phyloP scores from a whole-genome alignment of 2,797 vertebrate species.

The Myotis planiceps region DNA sequence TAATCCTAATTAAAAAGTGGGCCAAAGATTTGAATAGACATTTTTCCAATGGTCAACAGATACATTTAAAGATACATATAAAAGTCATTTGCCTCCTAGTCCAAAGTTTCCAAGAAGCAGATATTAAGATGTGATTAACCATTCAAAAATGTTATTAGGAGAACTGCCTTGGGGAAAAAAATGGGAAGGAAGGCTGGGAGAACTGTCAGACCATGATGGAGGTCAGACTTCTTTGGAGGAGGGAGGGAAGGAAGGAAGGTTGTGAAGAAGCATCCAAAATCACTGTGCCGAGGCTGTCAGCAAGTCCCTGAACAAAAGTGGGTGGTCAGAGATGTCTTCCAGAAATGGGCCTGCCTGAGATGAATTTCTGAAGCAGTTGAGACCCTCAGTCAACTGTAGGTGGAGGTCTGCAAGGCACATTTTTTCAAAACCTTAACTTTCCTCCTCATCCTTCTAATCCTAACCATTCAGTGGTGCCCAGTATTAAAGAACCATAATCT shows the following conservation, averaged over 20 bases:
- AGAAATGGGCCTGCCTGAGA: not conserved
- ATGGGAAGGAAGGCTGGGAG: not conserved
- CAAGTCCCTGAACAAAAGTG: not conserved
- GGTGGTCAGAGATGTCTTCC: not conserved
- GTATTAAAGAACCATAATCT: not conserved
- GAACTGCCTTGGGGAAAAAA: not conserved
- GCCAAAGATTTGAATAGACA: not conserved
- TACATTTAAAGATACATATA: not conserved
- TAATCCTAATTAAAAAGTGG: not conserved
- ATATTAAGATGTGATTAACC: not conserved
- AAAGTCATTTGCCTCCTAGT: not conserved
- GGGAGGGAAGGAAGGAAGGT: not conserved
- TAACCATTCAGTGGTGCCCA: not conserved
- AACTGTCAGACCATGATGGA: not conserved
- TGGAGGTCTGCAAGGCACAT: not conserved
- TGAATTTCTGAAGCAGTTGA: not conserved
- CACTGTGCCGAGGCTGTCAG: not conserved
- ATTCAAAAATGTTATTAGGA: not conserved
- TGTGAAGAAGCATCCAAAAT: not conserved
- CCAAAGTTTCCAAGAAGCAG: not conserved
- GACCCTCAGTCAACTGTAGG: not conserved
- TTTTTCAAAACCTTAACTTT: not conserved
- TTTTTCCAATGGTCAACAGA: not conserved
- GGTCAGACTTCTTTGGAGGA: not conserved
- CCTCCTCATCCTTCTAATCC: not conserved